phyloP scores from a whole-genome alignment of 2,113 vertebrate genomes.

The Pampusana beccarii region DNA sequence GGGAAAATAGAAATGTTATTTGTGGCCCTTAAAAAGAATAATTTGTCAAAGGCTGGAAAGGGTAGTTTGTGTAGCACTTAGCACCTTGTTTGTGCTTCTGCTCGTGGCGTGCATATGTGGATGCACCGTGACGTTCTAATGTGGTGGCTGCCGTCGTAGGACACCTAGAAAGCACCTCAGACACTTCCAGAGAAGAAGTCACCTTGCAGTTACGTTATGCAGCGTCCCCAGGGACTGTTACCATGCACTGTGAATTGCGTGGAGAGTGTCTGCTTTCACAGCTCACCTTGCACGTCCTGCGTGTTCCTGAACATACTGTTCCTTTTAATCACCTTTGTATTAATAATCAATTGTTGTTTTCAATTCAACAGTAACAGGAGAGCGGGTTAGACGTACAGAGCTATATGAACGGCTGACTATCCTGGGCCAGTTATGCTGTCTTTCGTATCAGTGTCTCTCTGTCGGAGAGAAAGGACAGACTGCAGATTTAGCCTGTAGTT shows the following conservation, averaged over 20 bases:
- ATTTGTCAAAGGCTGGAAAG: background rate
- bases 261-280: background rate
- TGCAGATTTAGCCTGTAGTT: background rate
- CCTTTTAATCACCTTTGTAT: background rate
- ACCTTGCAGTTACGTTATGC: background rate
- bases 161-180: background rate
- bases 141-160: background rate
- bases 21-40: background rate
- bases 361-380: constrained; percentile 17
- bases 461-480: background rate
- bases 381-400: background rate
- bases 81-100: background rate
- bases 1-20: background rate
- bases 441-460: background rate
- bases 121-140: background rate
- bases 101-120: accelerated
- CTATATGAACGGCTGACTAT: background rate
- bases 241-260: background rate
- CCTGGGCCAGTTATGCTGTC: background rate
- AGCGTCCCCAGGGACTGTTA: background rate
- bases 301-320: background rate
- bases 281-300: background rate
- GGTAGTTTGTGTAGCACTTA: background rate
- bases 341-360: constrained; percentile 36
- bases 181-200: background rate